A percentile compares a stretch with the other conserved stretches of the same genome.
Conservation (phyloP, 2,797 vertebrate genomes). For the Alauda arvensis region DNA sequence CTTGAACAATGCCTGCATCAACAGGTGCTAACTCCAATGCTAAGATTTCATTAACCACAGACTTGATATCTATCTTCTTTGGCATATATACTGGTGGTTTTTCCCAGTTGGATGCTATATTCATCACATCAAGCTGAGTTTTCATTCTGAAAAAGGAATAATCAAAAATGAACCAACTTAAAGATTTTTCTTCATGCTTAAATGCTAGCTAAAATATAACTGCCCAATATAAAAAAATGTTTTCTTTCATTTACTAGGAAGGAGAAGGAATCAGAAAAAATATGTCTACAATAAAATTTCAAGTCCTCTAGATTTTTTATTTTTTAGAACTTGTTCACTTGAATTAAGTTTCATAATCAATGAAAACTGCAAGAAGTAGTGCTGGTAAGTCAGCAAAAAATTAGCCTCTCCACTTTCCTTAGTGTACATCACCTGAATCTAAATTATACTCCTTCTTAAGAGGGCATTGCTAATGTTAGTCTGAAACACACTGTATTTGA, state of each 20-base stretch:
- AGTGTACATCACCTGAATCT: neutral
- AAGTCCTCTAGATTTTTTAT: neutral
- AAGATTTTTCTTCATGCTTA: neutral
- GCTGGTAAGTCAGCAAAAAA: neutral
- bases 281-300: neutral
- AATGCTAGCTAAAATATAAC: neutral
- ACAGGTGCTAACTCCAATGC: conserved; percentile 46
- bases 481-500: neutral
- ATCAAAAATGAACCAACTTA: neutral
- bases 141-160: conserved; percentile 55
- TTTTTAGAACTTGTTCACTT: neutral
- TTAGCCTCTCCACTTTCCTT: neutral
- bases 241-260: neutral
- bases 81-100: conserved; percentile 27
- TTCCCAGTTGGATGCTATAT: conserved; percentile 45
- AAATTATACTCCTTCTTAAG: neutral
- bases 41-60: conserved; percentile 62
- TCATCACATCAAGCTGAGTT: conserved; percentile 68
- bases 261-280: neutral
- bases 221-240: neutral
- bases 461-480: neutral
- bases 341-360: neutral
- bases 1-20: neutral
- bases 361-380: neutral
- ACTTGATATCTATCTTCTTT: conserved; percentile 49